Evolutionary conservation across 2,888 invertebrate genomes (phyloP).

Genomic region (Nomada ferruginata): DNA sequence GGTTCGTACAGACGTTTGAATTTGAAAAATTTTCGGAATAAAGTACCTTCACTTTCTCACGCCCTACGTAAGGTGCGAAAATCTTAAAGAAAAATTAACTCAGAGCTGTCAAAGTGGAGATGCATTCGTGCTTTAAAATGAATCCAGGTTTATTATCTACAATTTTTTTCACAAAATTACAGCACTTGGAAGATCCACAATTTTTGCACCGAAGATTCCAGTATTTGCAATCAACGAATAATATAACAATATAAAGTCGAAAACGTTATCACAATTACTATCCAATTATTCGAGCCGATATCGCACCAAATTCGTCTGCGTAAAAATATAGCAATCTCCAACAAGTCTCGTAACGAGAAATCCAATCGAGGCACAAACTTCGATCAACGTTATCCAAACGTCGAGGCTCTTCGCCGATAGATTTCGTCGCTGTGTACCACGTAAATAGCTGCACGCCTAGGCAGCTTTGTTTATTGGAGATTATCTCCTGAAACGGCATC

Average conservation of each 20-base stretch:
- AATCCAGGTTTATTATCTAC: too few species aligned
- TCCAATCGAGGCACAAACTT: not conserved
- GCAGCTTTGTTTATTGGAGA: slow-evolving; percentile 41
- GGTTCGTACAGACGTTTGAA: too few species aligned
- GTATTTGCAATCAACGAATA: too few species aligned
- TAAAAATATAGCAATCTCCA: too few species aligned
- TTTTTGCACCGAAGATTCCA: not conserved
- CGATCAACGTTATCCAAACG: not conserved
- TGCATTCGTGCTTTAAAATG: too few species aligned
- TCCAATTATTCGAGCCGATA: not conserved
- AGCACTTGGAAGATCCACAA: not conserved
- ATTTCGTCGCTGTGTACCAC: not conserved
- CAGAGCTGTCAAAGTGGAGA: too few species aligned
- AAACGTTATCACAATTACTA: not conserved
- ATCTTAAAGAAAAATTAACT: too few species aligned
- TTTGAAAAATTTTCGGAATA: too few species aligned
- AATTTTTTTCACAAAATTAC: too few species aligned
- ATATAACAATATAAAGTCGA: not conserved
- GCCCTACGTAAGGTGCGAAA: too few species aligned
- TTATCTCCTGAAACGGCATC: slow-evolving; percentile 38
- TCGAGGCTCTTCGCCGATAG: not conserved
- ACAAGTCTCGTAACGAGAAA: not conserved
- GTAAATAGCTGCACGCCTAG: not conserved
- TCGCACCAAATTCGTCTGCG: too few species aligned
- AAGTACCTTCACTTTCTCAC: too few species aligned